Base-by-base conservation (phyloP, 2,888 invertebrate species). In the Elmis aenea region DNA sequence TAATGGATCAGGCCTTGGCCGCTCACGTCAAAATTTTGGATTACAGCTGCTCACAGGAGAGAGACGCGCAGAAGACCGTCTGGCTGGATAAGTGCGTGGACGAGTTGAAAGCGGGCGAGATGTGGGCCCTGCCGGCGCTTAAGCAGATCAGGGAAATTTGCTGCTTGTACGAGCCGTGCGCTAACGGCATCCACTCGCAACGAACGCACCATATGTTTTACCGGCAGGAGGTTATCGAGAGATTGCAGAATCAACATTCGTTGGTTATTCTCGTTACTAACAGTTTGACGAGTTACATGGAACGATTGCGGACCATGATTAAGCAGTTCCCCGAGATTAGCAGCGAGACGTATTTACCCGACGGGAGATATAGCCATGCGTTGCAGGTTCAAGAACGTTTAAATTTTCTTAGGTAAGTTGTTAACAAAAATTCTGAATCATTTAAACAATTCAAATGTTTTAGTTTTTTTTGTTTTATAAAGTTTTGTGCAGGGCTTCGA, bases 11-110 rank as follows among this genome's bases (percentile, higher is more conserved):
- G 64, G 95, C 96, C 2, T 71, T 97, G 50, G 83, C 84, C 18
- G 93, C 95, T 45, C 92, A 96, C 62, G 90, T 95, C 8, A 96
- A 96, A 75, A 96, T 97, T 62, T 74, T 97, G 46, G 96, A 96
- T 72, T 96, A 94, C 66, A 94, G 93, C 62, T 96, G 95, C 71
- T 93, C 94, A 33, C 94, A 94, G 74, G 93, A 96, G 64, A 79
- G 95, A 52, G 95, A 96, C 68, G 85, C 90, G 6, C 95, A 95
- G 68, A 96, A 96, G 70, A 88, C 91, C 8, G 81, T 87, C 42
- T 96, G 95, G 95, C 72, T 96, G 42, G 89, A 93, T 61, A 90
- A 90, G 70, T 79, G 95, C 64, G 93, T 96, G n/a, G 92, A 92
- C 50, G 95, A 96, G 66, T 67, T 96, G 40, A 88, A 89, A 64